These are phyloP conservation scores for Ceyx cyanopectus DNA, from an alignment of 2,113 vertebrate species.

Conservation along the genomic window DNA sequence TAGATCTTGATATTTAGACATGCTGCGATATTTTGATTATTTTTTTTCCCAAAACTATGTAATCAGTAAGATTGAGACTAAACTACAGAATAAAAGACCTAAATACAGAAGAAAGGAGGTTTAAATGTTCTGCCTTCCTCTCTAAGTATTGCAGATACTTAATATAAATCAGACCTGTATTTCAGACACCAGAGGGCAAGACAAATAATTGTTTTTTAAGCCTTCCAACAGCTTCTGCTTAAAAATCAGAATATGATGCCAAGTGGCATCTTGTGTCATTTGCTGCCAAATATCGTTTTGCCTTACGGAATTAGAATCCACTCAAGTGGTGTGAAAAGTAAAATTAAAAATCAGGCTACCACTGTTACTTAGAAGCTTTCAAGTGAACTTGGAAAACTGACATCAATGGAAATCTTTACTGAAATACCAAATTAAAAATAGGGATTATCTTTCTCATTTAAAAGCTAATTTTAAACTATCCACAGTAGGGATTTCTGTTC, in stretches of 20 bases:
- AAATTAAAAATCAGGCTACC: constrained; percentile 40
- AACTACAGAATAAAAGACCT: background rate
- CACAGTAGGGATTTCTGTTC: background rate
- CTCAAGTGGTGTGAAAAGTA: constrained; percentile 43
- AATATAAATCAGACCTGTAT: background rate
- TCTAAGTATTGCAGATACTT: background rate
- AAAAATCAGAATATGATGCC: constrained; percentile 11
- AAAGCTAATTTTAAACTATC: background rate
- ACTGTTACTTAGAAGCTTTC: constrained; percentile 30
- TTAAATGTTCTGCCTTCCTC: background rate
- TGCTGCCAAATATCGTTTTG: constrained; percentile 25
- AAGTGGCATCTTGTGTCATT: constrained; percentile 37
- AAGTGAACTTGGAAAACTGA: constrained; percentile 13
- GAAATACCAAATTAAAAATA: constrained; percentile 49
- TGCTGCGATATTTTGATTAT: background rate
- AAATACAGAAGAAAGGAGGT: background rate
- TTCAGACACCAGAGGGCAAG: background rate
- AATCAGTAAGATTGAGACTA: background rate
- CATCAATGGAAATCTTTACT: constrained; percentile 13
- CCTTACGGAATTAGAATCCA: constrained; percentile 29
- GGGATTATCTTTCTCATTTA: constrained; percentile 5
- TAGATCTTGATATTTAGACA: background rate
- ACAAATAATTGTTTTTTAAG: background rate
- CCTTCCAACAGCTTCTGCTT: background rate
- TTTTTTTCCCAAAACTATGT: background rate